Evolutionary conservation across 2,797 vertebrate genomes (phyloP), one percentile per base, ranked within the genome.

Genomic region (Carapus acus): DNA sequence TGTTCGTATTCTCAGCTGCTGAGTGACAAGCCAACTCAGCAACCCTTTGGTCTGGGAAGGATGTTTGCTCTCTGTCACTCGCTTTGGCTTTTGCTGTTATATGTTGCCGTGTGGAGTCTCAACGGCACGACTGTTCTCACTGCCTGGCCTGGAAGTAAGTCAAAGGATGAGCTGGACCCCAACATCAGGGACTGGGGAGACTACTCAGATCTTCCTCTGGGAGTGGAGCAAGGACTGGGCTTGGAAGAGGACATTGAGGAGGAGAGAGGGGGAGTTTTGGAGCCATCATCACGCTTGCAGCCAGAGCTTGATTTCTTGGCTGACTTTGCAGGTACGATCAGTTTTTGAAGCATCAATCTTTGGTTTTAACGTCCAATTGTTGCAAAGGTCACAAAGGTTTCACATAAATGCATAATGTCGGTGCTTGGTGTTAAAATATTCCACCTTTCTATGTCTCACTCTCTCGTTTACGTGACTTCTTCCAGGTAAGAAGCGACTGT

Each of bases 401-500:
- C 31, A 33, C 14, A 33, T 33, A 33, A 33, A 33, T 3, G 14
- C 31, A 3, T 11, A 33, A 33, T 33, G 8, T 33, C 4, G 9
- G 31, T 12, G 11, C 14, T 33, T 33, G 31, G 31, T 12, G 3
- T n/a, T n/a, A n/a, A n/a, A n/a, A 33, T 13, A 33, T 33, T 13
- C 4, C 31, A 11, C 8, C 31, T 27, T 5, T 27, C 24, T 27
- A 27, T 27, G 24, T 9, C 34, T 36, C 34, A 36, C 4, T 15
- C 34, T 36, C 12, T 11, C n/a, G 6, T 33, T 33, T 33, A 15
- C 3, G n/a, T n/a, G 14, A 15, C 14, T 4, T 15, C 34, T 15
- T n/a, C 34, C 61, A 71, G 88, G 86, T 42, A 88, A 88, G 70
- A 85, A 86, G 38, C 82, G 88, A 2, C 56, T 91, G 65, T 90